Base-by-base conservation (phyloP, 2,888 invertebrate species). In the Abrostola tripartita region DNA sequence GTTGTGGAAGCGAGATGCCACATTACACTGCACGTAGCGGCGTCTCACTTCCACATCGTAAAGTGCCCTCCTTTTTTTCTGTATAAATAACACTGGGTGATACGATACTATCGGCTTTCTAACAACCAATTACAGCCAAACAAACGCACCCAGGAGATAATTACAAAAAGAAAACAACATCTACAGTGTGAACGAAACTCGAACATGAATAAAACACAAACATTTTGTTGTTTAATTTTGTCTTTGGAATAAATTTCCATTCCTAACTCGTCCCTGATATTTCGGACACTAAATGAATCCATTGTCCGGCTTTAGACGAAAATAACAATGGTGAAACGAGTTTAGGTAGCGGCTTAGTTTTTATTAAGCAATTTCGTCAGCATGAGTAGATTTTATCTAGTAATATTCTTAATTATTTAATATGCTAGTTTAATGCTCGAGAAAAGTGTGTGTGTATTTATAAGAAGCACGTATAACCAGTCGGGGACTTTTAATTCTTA, bases 171-270 rank as follows among this genome's bases (percentile, higher is more conserved):
- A 52, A 74, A 72, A 65, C 36, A 50, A 50, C 36, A 35, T 41
- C 37, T 12, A 5, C 12, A 35, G 1, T 38, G 35, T 6, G 5
- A 50, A 50, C 9, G 37, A 56, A 58, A 56, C 64, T 51, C 58
- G 65, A 58, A 58, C 57, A 68, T 62, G 72, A 76, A 65, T 64
- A 76, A 58, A 63, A 53, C 52, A 72, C 42, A 56, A 71, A 54
- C 50, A 60, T 35, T 55, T 57, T 37, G 61, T 61, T 71, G 60
- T 72, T 76, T 64, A 55, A 68, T 67, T 64, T 75, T 37, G 50
- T 68, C 36, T 65, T 65, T 47, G 60, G 37, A 40, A 52, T 51
- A 42, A 56, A 67, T 61, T 61, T 35, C 51, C 44, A 61, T 51
- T 51, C 38, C 51, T 38, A 55, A 44, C 55, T 52, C 14, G 49